Base-by-base conservation (phyloP, 2,797 vertebrate genomes). In the Lagodon rhomboides region DNA sequence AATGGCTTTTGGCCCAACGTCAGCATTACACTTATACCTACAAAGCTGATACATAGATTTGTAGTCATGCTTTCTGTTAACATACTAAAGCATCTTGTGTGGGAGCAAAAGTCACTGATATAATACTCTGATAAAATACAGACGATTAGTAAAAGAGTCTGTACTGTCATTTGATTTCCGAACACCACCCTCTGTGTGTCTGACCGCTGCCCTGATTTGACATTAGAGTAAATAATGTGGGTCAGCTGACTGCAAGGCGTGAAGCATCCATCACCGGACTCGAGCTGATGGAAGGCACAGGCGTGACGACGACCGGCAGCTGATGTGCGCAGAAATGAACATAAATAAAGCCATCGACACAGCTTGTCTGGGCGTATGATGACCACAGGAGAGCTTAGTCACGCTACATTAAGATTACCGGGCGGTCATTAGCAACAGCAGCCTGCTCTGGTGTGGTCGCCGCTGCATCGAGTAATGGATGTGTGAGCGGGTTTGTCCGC, bases 341-440 rank as follows among this genome's bases (percentile, higher is more conserved):
- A 77, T 61, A 25, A 71, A 81, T 70, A 73, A 77, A 50, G 78
- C 53, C 17, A 1, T 25, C 34, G 66, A 79, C 41, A 23, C 12
- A 12, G 68, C 68, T 58, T 60, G 30, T 72, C 20, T 63, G 73
- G 11, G 47, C 18, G 73, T 20, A 22, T 0, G 67, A 54, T 67
- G 84, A 67, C 77, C 73, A 67, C 60, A 64, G 65, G 59, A 79
- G 64, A 68, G 69, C 76, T 80, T 65, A 47, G 75, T 83, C 77
- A 84, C 34, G 64, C 79, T 47, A 20, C 75, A 82, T 86, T 83
- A 76, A 82, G 55, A 75, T 86, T 44, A 69, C 60, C 25, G 50
- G 67, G 61, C 13, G 4, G 75, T 61, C 82, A 80, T 89, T 77
- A 90, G 65, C 69, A 30, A 25, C 67, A 59, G 67, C 70, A 13